These are phyloP conservation scores for Euclidia mi DNA, from an alignment of 2,888 invertebrate species.

Conservation along the genomic window DNA sequence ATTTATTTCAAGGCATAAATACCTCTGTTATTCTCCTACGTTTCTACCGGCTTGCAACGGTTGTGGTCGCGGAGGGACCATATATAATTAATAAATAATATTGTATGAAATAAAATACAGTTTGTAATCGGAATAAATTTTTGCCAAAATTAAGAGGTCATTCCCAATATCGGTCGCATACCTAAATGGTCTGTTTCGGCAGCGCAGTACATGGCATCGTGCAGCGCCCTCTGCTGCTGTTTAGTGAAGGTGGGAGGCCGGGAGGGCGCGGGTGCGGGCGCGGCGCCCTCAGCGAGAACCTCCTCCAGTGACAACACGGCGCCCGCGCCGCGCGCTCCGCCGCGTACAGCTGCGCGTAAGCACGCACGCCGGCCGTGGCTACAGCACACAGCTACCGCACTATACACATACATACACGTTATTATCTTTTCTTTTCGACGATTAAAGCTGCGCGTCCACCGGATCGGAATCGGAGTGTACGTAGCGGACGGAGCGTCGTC, in stretches of 20 bases:
- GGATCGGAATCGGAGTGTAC: too few species aligned
- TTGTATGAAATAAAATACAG: too few species aligned
- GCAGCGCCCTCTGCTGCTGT: slow-evolving; percentile 95
- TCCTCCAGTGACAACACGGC: slow-evolving; percentile 96
- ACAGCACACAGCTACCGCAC: slow-evolving; percentile 97
- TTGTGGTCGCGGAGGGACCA: too few species aligned
- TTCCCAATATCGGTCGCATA: slow-evolving; percentile 64
- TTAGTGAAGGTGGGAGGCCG: slow-evolving; percentile 91
- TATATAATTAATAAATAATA: too few species aligned
- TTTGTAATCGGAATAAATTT: too few species aligned
- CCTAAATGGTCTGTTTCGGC: slow-evolving; percentile 97
- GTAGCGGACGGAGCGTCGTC: too few species aligned
- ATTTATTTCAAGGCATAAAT: too few species aligned
- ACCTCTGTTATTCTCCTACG: too few species aligned
- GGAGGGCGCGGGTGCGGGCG: slow-evolving; percentile 78
- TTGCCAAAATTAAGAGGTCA: too few species aligned
- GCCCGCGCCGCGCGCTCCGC: slow-evolving; percentile 89
- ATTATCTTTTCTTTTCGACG: too few species aligned
- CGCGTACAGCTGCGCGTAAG: slow-evolving; percentile 92
- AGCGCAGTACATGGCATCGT: slow-evolving; percentile 98
- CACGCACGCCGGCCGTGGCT: slow-evolving; percentile 96
- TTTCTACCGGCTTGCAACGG: too few species aligned
- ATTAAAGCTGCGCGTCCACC: too few species aligned
- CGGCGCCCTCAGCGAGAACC: slow-evolving; percentile 96
- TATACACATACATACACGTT: slow-evolving; percentile 68